Evolutionary conservation across 1,140 invertebrate genomes (phyloP), one percentile per base, ranked within the genome.

Genomic region (Ladona fulva): DNA sequence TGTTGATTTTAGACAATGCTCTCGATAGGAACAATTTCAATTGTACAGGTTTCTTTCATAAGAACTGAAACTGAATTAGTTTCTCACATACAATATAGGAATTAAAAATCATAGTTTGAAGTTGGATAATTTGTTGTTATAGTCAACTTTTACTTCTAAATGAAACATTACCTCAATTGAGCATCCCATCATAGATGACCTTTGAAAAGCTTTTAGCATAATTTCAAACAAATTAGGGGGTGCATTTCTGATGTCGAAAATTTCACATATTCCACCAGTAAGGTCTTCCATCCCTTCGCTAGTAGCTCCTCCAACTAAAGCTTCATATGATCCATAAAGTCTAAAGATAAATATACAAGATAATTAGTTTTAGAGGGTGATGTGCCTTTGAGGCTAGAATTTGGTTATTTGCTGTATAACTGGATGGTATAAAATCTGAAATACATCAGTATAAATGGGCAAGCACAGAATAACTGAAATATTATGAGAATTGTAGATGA

Each of bases 251-350:
- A 86, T 77, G 59, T 82, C 79, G 74, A 84, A 79, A 79, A 87
- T 87, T 83, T 93, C 91, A 8, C 89, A 88, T 8, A 93, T 86
- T 77, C 92, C 92, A 16, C 91, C 92, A 66, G 92, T 93, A 81
- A 93, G 92, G 83, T 94, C 92, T 77, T 91, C 90, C 84, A 94
- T 87, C 11, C 92, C 92, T 82, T 94, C 92, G 74, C 86, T 86
- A 8, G 90, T 88, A 77, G 88, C 88, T 37, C 92, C 91, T 78
- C 92, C 92, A 81, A 91, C 90, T 78, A 93, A 83, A 10, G 90
- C 88, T 82, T 92, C 90, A 83, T 94, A 93, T 0, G 89, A 91
- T 12, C 92, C 92, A 83, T 90, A 88, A 44, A 87, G 78, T 79
- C 86, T 86, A 78, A 75, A 80, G 78, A 79, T 52, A 78, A 77